phyloP scores from a whole-genome alignment of 1,140 invertebrate genomes.

The Formica selysi region DNA sequence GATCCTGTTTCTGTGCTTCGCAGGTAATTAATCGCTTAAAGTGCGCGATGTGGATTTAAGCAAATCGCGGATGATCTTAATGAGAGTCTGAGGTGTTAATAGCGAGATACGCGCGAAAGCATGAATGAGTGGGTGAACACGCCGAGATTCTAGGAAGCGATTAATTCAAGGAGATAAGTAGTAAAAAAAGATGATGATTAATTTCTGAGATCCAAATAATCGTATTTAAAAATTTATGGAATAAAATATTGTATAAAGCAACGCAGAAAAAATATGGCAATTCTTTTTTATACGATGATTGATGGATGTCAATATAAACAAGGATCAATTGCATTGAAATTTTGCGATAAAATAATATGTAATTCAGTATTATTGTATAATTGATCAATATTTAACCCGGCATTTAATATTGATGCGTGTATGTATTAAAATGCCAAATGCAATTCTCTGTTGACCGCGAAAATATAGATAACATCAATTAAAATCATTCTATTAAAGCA shows the following conservation, averaged over 20 bases:
- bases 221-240: conserved; percentile 6
- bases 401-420: neutral
- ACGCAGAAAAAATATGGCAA: neutral
- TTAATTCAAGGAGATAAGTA: neutral
- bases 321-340: conserved; percentile 25
- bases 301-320: neutral
- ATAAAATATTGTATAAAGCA: neutral
- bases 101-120: neutral
- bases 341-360: conserved; percentile 14
- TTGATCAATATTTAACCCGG: conserved; percentile 26
- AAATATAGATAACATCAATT: conserved; percentile 19
- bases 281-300: neutral
- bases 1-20: conserved; percentile 72
- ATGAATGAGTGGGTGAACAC: neutral
- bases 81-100: neutral
- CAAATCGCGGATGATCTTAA: neutral
- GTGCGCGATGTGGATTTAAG: conserved; percentile 46
- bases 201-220: neutral
- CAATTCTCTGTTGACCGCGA: neutral
- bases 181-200: neutral
- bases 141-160: neutral
- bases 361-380: conserved; percentile 57
- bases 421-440: neutral
- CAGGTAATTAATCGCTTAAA: conserved; percentile 75
- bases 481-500: neutral